These are phyloP conservation scores for Mesorhabditis sp. DNA, from an alignment of 2,888 invertebrate species.

Conservation along the genomic window DNA sequence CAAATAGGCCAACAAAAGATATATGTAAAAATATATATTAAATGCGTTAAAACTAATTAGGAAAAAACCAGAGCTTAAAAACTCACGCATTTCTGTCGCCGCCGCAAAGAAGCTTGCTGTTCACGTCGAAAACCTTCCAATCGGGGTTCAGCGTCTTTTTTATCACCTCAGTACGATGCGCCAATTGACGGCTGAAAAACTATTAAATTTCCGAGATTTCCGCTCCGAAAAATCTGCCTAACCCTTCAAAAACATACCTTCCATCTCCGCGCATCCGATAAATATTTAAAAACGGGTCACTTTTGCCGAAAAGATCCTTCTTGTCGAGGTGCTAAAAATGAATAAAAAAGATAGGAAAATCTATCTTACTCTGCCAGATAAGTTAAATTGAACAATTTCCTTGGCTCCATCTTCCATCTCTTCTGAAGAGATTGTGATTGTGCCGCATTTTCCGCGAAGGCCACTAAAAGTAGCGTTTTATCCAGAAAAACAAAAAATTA, in stretches of 20 bases:
- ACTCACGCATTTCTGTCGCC: slow-evolving; percentile 52
- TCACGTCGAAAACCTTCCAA: slow-evolving; percentile 63
- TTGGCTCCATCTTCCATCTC: slow-evolving; percentile 41
- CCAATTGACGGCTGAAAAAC: slow-evolving; percentile 32
- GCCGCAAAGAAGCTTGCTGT: slow-evolving; percentile 62
- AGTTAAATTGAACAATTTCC: slow-evolving; percentile 25
- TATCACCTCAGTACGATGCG: slow-evolving; percentile 62
- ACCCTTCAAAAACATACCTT: slow-evolving; percentile 24
- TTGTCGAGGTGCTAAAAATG: slow-evolving; percentile 33
- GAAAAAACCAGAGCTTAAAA: neutral
- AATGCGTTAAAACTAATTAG: too few species aligned
- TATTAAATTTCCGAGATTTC: neutral
- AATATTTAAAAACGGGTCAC: slow-evolving; percentile 52
- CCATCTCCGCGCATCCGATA: slow-evolving; percentile 43
- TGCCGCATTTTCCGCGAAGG: slow-evolving; percentile 30
- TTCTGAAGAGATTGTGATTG: slow-evolving; percentile 35
- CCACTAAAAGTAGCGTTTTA: slow-evolving; percentile 26
- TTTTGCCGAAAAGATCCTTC: slow-evolving; percentile 51
- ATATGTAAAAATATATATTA: too few species aligned
- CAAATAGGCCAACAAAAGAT: too few species aligned
- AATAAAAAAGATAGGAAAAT: neutral
- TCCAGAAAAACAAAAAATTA: neutral
- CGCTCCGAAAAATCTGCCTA: neutral
- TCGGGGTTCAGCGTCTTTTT: slow-evolving; percentile 64
- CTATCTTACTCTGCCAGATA: slow-evolving; percentile 20